Evolutionary conservation across 2,797 vertebrate genomes (phyloP), one percentile per base, ranked within the genome.

Genomic region (Nannoperca obscura): DNA sequence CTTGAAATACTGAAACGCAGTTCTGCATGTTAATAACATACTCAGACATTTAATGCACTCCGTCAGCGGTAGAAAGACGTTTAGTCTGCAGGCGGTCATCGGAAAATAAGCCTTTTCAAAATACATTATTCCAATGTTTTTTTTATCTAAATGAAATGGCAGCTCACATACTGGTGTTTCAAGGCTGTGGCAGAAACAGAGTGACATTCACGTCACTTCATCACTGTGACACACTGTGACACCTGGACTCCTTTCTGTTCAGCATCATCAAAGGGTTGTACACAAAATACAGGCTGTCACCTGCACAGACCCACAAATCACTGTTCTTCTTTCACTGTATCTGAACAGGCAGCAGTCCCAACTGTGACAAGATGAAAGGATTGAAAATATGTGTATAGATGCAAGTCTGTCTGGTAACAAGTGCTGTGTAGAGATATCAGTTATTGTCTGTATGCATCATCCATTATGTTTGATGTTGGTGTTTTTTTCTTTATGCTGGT

Each of bases 241-340:
- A 95, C 92, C 94, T 94, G 93, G 80, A 85, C 71, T 84, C 90
- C 89, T 90, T 84, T 94, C 88, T 92, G 91, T 88, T 92, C 88
- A 54, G 74, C 70, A 79, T 57, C 90, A 94, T 95, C 94, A 95
- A 96, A 95, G 93, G 90, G 62, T 79, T 80, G 69, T 14, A 86
- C 87, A 91, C 93, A 88, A 87, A 87, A 91, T 44, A 64, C 75
- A 72, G 66, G 40, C 82, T 58, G 81, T 90, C 87, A 85, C 86
- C 88, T 74, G 86, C 74, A 82, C 84, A 81, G 58, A 84, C 83
- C 66, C 72, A 82, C 82, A 87, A 87, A 88, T 84, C 82, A 76
- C 63, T 63, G 78, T 78, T 74, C 69, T 71, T 74, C 73, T 76
- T 58, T 83, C 83, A 69, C 69, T 72, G 67, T 52, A n/a, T 82